Evolutionary conservation across 2,113 vertebrate species (phyloP).

Genomic region (Empidonax alnorum): DNA sequence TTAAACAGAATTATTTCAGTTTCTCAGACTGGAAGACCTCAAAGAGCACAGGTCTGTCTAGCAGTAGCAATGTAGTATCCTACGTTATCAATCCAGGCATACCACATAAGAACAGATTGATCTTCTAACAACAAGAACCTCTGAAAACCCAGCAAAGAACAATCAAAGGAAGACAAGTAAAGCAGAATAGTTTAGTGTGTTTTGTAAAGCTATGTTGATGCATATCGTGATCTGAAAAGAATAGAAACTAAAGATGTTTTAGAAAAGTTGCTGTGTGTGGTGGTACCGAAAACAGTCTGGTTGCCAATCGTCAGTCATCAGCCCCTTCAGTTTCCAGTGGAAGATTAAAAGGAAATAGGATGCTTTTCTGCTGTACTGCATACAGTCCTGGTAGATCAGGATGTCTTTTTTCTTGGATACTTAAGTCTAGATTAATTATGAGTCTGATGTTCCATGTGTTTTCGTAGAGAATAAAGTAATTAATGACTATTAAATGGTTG

Average conservation of each 20-base stretch:
- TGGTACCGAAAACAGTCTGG: background rate
- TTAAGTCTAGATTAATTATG: constrained; percentile 27
- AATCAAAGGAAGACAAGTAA: background rate
- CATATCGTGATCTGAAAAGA: background rate
- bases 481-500: constrained; percentile 35
- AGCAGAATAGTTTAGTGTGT: background rate
- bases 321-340: background rate
- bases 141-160: background rate
- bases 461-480: constrained; percentile 28
- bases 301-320: background rate
- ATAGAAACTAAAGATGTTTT: background rate
- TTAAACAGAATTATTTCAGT: background rate
- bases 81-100: background rate
- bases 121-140: background rate
- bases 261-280: background rate
- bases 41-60: background rate
- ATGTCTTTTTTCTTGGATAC: background rate
- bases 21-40: background rate
- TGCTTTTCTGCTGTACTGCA: background rate
- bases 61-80: background rate
- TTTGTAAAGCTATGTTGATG: background rate
- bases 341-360: background rate
- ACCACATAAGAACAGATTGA: background rate
- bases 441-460: background rate
- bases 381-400: background rate